phyloP scores from a whole-genome alignment of 2,797 vertebrate species.

The Apogon hyalosoma region DNA sequence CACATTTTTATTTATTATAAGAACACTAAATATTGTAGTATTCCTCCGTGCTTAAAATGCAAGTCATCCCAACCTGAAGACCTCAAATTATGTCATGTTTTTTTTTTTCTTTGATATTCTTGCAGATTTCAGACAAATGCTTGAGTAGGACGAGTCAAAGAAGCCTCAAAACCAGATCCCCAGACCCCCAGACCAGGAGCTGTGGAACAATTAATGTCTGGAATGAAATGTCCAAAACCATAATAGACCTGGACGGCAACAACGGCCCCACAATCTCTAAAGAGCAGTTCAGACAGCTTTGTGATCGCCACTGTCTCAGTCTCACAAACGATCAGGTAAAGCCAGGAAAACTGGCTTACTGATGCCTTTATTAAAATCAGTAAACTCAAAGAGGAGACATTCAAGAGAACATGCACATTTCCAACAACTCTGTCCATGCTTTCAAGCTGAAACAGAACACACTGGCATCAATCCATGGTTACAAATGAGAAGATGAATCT shows the following conservation, averaged over 20 bases:
- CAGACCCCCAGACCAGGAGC: conserved; percentile 42
- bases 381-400: conserved; percentile 22
- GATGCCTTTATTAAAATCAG: conserved; percentile 8
- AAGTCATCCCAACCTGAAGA: not conserved
- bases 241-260: conserved; percentile 69
- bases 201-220: conserved; percentile 40
- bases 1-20: too few relatives aligned
- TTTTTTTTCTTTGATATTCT: conserved; percentile 2
- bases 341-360: not conserved
- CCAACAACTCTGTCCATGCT: conserved; percentile 37
- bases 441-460: conserved; percentile 49
- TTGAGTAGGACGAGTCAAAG: conserved; percentile 43
- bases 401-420: conserved; percentile 32
- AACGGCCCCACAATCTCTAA: conserved; percentile 63
- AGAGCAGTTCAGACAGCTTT: conserved; percentile 79
- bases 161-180: conserved; percentile 62
- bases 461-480: conserved; percentile 38
- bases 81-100: not conserved
- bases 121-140: not conserved
- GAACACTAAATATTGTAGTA: not conserved
- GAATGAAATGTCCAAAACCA: conserved; percentile 59
- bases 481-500: conserved; percentile 47
- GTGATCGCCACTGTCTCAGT: conserved; percentile 69
- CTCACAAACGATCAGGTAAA: conserved; percentile 84
- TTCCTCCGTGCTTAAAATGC: not conserved